A percentile compares a stretch with the other conserved stretches of the same genome.
Evolutionary conservation across 2,797 vertebrate genomes (phyloP).

Genomic region (Oreortyx pictus): DNA sequence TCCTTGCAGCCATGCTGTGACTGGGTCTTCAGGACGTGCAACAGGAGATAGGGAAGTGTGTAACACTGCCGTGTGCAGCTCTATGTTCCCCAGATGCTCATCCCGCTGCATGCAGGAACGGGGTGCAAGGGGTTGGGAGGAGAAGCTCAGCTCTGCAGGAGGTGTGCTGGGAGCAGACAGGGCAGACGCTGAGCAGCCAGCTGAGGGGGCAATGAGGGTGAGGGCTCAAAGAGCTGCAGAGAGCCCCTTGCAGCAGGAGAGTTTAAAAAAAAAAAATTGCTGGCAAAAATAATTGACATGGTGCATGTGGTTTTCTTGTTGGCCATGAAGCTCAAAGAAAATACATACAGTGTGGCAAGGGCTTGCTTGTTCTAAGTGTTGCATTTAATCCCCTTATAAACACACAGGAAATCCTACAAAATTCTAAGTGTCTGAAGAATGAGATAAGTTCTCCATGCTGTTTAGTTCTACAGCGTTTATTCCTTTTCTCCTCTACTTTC

Average conservation of each 20-base stretch:
- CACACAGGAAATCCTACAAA: constrained; percentile 1
- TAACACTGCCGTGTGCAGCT: rapidly evolving
- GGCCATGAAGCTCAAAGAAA: background rate
- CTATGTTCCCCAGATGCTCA: rapidly evolving
- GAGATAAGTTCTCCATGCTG: constrained; percentile 26
- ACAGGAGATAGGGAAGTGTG: background rate
- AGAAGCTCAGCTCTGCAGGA: background rate
- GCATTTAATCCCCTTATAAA: constrained; percentile 18
- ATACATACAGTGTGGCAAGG: background rate
- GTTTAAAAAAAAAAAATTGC: background rate
- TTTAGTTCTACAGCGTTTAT: constrained; percentile 10
- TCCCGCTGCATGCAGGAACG: rapidly evolving
- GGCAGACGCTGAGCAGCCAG: rapidly evolving
- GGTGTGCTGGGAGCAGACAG: background rate
- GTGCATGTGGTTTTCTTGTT: background rate
- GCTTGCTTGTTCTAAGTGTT: background rate
- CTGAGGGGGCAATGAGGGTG: background rate
- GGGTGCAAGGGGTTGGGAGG: background rate
- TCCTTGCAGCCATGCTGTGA: background rate
- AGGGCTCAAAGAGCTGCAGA: background rate
- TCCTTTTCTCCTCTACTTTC: background rate
- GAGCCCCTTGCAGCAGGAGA: background rate
- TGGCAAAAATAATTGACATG: background rate
- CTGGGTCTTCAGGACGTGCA: background rate
- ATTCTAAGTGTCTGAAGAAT: constrained; percentile 5